These are phyloP conservation scores for Dipodomys ordii DNA, from an alignment of 2,113 vertebrate species.

Conservation along the genomic window DNA sequence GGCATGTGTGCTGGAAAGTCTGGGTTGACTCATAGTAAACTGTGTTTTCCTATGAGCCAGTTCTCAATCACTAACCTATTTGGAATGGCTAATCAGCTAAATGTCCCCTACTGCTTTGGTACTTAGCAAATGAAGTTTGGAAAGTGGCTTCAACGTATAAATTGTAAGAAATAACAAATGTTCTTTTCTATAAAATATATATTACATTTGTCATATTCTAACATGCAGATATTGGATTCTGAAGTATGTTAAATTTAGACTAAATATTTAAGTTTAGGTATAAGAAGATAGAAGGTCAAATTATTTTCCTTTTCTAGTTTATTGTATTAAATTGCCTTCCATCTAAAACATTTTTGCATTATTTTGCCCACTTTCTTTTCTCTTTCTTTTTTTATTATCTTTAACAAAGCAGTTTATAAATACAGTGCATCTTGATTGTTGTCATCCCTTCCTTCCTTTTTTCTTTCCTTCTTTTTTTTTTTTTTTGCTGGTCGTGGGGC, in stretches of 20 bases:
- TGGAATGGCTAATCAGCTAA: background rate
- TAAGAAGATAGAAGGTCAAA: constrained; percentile 2
- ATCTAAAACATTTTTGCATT: constrained; percentile 1
- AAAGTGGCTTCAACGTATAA: background rate
- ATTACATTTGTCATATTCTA: background rate
- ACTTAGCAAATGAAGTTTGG: constrained; percentile 36
- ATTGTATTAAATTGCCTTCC: background rate
- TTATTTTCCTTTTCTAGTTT: constrained; percentile 1
- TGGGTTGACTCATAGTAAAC: background rate
- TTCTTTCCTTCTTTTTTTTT: no score
- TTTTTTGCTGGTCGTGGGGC: no score
- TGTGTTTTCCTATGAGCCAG: background rate
- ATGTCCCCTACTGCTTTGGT: background rate
- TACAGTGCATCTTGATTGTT: no score
- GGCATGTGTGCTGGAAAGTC: background rate
- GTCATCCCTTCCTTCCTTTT: no score
- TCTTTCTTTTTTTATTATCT: no score
- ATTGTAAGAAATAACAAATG: constrained; percentile 39
- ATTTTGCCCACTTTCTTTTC: background rate
- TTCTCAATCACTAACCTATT: background rate
- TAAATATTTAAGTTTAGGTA: constrained; percentile 7
- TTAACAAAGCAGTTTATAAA: no score
- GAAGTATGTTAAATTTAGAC: constrained; percentile 8
- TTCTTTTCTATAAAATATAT: background rate
- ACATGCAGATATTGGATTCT: background rate